phyloP scores from a whole-genome alignment of 2,113 vertebrate genomes.

The Pteropus alecto region DNA sequence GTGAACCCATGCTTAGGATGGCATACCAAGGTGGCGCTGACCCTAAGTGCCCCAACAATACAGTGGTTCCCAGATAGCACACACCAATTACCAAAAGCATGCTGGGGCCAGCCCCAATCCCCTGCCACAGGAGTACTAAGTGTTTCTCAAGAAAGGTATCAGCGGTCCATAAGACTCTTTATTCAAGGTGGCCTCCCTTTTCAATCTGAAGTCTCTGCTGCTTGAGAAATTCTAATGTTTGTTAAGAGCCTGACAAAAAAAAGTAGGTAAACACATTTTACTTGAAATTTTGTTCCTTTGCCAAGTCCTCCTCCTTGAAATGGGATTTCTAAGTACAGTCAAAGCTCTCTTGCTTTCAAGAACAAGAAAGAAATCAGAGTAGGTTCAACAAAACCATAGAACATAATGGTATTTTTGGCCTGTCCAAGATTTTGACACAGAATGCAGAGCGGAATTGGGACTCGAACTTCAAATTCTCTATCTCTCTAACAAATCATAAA shows the following conservation, averaged over 20 bases:
- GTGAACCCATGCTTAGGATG: background rate
- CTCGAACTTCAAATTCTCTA: background rate
- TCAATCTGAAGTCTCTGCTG: background rate
- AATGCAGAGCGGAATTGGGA: background rate
- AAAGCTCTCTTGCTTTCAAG: background rate
- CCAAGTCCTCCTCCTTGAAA: conserved; percentile 36
- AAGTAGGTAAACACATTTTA: background rate
- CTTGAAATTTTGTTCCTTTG: background rate
- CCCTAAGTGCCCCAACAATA: background rate
- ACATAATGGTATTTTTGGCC: background rate
- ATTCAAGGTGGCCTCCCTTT: background rate
- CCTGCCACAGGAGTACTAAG: background rate
- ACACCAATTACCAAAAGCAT: background rate
- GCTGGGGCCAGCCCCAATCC: background rate
- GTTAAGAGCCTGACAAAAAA: background rate
- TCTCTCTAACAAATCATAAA: background rate
- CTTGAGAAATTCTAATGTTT: background rate
- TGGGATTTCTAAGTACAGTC: background rate
- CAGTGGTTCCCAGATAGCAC: background rate
- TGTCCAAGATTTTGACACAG: conserved; percentile 13
- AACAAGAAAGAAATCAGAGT: conserved; percentile 8
- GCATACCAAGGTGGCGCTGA: background rate
- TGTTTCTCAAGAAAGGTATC: background rate
- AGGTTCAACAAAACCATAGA: background rate
- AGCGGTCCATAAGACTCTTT: background rate